phyloP scores from a whole-genome alignment of 2,113 vertebrate genomes.

The Dryoscopus gambensis region DNA sequence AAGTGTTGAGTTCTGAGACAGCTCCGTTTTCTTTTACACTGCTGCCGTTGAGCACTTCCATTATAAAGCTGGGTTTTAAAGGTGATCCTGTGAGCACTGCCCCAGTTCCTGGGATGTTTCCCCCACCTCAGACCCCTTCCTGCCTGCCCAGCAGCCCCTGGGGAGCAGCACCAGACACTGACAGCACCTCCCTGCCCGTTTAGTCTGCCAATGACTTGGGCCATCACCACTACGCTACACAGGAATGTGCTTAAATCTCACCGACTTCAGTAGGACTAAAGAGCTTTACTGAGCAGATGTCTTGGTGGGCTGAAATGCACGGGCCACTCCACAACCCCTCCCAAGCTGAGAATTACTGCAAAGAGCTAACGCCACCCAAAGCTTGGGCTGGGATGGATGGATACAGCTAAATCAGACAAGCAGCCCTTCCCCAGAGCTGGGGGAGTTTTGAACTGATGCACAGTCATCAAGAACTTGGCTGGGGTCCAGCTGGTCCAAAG shows the following conservation, averaged over 20 bases:
- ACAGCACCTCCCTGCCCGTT: rapidly evolving
- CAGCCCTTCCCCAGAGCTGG: neutral
- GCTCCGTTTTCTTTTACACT: neutral
- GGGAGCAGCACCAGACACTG: neutral
- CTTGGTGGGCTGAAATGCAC: neutral
- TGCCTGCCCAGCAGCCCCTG: neutral
- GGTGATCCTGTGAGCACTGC: neutral
- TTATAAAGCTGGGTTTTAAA: neutral
- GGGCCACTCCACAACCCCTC: neutral
- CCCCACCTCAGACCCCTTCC: neutral
- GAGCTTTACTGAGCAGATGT: neutral
- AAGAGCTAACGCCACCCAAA: neutral
- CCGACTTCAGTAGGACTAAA: neutral
- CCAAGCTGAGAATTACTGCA: neutral
- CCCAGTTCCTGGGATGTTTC: no score
- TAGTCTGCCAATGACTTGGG: rapidly evolving
- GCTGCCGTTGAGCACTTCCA: rapidly evolving
- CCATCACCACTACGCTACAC: neutral
- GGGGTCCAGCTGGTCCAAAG: neutral
- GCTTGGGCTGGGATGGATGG: neutral
- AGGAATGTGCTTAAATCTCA: neutral
- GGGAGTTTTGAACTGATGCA: neutral
- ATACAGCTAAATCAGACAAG: neutral
- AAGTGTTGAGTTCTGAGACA: neutral
- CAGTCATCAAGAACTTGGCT: neutral